phyloP scores from a whole-genome alignment of 1,140 invertebrate species.

The Aphaenogaster ashmeadi region DNA sequence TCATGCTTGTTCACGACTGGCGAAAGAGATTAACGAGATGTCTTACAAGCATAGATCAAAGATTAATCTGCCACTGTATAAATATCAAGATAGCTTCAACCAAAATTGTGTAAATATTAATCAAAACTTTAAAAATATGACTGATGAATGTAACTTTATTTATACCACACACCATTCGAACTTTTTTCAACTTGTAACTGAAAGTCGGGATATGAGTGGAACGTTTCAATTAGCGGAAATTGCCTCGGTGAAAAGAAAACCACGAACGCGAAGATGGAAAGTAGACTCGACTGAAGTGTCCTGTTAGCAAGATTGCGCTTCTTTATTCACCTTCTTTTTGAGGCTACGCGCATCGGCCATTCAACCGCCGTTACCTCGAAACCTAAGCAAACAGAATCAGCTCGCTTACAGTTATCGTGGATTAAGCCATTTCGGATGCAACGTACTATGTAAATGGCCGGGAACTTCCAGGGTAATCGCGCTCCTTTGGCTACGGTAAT shows the following conservation, averaged over 20 bases:
- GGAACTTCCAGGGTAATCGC: constrained; percentile 29
- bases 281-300: constrained; percentile 25
- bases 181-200: neutral
- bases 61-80: neutral
- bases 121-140: neutral
- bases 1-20: neutral
- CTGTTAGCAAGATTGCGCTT: constrained; percentile 61
- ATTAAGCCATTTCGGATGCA: constrained; percentile 36
- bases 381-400: constrained; percentile 41
- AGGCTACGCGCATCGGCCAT: constrained; percentile 2
- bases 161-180: neutral
- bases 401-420: neutral
- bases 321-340: constrained; percentile 65
- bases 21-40: neutral
- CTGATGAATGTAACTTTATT: neutral
- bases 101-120: neutral
- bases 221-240: constrained; percentile 70
- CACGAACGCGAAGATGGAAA: constrained; percentile 26
- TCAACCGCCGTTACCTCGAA: constrained; percentile 37
- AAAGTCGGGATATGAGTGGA: neutral
- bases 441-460: constrained; percentile 16
- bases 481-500: constrained; percentile 1
- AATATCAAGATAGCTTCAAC: neutral
- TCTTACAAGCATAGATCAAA: neutral
- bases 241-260: constrained; percentile 41